Evolutionary conservation across 2,888 invertebrate genomes (phyloP).

Genomic region (Agrilus biguttatus): DNA sequence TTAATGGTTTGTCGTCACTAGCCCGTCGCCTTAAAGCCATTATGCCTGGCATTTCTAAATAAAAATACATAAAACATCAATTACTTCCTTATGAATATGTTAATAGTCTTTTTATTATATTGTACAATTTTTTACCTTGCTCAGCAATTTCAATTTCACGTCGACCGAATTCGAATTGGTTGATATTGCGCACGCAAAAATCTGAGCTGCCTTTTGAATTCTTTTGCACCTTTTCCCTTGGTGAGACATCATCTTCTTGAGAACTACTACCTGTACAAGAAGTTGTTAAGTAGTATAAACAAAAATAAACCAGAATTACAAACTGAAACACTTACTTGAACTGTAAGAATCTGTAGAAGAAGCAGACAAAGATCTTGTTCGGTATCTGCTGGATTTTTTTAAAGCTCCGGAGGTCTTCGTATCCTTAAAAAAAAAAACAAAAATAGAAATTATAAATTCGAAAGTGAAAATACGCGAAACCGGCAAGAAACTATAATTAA

Average conservation of each 20-base stretch:
- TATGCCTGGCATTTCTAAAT: constrained; percentile 90
- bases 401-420: constrained; percentile 55
- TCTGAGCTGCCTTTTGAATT: constrained; percentile 73
- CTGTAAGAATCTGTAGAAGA: constrained; percentile 93
- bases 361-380: constrained; percentile 82
- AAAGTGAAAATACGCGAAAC: no score
- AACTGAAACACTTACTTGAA: constrained; percentile 44
- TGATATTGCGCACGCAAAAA: constrained; percentile 89
- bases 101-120: background rate
- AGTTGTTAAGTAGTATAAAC: constrained; percentile 16
- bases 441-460: background rate
- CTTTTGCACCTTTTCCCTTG: constrained; percentile 83
- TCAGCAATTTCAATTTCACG: constrained; percentile 97
- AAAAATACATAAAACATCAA: no score
- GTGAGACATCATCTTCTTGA: constrained; percentile 87
- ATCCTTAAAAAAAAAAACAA: constrained; percentile 31
- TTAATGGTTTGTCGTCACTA: constrained; percentile 83
- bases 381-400: constrained; percentile 76
- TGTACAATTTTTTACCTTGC: constrained; percentile 46
- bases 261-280: constrained; percentile 71
- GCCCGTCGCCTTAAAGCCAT: constrained; percentile 88
- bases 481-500: no score
- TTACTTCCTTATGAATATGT: background rate
- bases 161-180: constrained; percentile 85
- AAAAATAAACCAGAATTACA: background rate